A percentile compares a stretch with the other conserved stretches of the same genome.
Evolutionary conservation across 2,888 invertebrate species (phyloP).

Genomic region (Baccha elongata): DNA sequence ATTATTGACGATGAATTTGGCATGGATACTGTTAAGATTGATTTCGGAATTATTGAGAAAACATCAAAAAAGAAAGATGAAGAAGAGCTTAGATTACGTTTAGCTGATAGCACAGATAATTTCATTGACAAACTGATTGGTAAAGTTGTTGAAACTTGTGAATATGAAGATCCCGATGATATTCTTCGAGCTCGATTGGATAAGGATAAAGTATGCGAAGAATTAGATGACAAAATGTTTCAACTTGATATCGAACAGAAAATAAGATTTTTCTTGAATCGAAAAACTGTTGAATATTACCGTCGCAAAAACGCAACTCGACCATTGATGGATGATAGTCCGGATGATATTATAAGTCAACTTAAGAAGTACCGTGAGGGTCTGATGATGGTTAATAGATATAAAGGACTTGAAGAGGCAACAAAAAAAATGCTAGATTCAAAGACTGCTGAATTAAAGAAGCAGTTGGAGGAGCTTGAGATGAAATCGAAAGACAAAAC

Average conservation of each 20-base stretch:
- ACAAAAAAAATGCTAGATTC: slow-evolving; percentile 45
- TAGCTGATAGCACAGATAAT: slow-evolving; percentile 24
- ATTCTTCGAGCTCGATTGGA: slow-evolving; percentile 74
- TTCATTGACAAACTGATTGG: slow-evolving; percentile 74
- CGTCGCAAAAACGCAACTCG: slow-evolving; percentile 76
- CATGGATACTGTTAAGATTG: slow-evolving; percentile 24
- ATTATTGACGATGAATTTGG: slow-evolving; percentile 17
- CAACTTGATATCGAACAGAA: slow-evolving; percentile 65
- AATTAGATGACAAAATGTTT: slow-evolving; percentile 36
- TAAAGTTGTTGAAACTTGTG: slow-evolving; percentile 69
- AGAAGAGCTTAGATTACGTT: background rate
- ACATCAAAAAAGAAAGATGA: background rate
- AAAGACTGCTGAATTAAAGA: slow-evolving; percentile 25
- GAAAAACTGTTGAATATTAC: slow-evolving; percentile 76
- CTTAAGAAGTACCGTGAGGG: slow-evolving; percentile 68
- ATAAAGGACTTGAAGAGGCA: slow-evolving; percentile 33
- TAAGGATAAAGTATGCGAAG: slow-evolving; percentile 70
- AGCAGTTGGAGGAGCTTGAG: slow-evolving; percentile 48
- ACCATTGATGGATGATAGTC: slow-evolving; percentile 73
- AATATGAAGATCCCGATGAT: slow-evolving; percentile 57
- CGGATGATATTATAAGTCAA: slow-evolving; percentile 41
- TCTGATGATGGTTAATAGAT: slow-evolving; percentile 74
- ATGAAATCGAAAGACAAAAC: background rate
- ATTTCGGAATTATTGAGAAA: slow-evolving; percentile 17
- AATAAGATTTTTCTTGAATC: slow-evolving; percentile 73